phyloP scores from a whole-genome alignment of 37 sponge, comb jelly and placozoan genomes.

The Bolinopsis microptera region DNA sequence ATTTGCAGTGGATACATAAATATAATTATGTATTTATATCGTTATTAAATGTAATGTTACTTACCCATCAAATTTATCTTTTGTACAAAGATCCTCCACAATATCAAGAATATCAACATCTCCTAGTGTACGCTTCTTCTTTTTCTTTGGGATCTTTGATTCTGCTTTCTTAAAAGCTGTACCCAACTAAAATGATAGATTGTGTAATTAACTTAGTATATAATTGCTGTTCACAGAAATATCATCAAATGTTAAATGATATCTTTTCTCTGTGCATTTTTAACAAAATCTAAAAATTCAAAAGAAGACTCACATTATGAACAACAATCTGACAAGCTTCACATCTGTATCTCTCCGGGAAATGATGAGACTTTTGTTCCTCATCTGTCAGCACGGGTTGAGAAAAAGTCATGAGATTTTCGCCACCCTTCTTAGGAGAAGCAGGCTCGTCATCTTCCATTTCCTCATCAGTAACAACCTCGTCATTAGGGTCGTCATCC shows the following conservation, averaged over 20 bases:
- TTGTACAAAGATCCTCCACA: constrained; percentile 43
- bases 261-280: too few relatives aligned
- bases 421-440: not conserved
- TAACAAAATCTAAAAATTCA: not conserved
- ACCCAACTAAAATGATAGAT: constrained; percentile 11
- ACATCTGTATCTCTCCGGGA: constrained; percentile 29
- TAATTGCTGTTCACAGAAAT: not conserved
- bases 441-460: not conserved
- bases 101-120: constrained; percentile 9
- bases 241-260: not conserved
- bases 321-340: constrained; percentile 57
- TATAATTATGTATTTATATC: too few relatives aligned
- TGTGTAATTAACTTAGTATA: not conserved
- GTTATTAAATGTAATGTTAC: too few relatives aligned
- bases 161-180: not conserved
- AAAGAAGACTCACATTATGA: constrained; percentile 32
- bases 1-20: too few relatives aligned
- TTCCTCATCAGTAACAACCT: not conserved
- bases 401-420: not conserved
- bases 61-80: constrained; percentile 19
- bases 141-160: constrained; percentile 42
- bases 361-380: constrained; percentile 24
- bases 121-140: constrained; percentile 21
- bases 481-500: not conserved
- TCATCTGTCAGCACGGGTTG: constrained; percentile 38